Evolutionary conservation across 2,888 invertebrate genomes (phyloP).

Genomic region (Stictocephala bisonia): DNA sequence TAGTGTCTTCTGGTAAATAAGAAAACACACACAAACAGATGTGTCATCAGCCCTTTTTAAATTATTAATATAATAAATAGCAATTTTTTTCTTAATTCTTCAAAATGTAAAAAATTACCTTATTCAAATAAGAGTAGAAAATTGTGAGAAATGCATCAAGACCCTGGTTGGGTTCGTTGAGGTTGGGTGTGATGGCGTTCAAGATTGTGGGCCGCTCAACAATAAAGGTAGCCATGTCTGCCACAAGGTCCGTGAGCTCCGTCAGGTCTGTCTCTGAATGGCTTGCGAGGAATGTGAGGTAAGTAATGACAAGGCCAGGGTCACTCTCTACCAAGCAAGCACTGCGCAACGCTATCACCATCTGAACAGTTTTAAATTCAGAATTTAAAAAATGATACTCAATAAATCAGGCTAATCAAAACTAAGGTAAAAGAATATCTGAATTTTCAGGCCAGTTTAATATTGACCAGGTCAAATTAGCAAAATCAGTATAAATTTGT

Average conservation of each 20-base stretch:
- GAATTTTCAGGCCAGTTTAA: too few species aligned
- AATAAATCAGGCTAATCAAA: too few species aligned
- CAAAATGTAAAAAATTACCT: slow-evolving; percentile 64
- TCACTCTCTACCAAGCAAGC: slow-evolving; percentile 93
- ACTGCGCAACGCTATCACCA: slow-evolving; percentile 77
- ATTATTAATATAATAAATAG: too few species aligned
- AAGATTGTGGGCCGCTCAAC: slow-evolving; percentile 92
- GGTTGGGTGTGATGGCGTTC: slow-evolving; percentile 79
- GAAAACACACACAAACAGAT: too few species aligned
- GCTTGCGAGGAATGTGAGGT: slow-evolving; percentile 84
- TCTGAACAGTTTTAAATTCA: slow-evolving; percentile 50
- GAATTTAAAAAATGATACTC: too few species aligned
- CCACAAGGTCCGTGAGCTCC: slow-evolving; percentile 62
- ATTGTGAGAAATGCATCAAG: slow-evolving; percentile 78
- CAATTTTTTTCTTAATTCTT: neutral
- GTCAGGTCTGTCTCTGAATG: slow-evolving; percentile 68
- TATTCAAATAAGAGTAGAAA: slow-evolving; percentile 80
- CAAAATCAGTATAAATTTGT: too few species aligned
- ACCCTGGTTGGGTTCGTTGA: slow-evolving; percentile 67
- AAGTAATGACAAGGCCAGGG: slow-evolving; percentile 83
- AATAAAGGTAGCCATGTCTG: slow-evolving; percentile 90
- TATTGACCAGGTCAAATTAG: too few species aligned
- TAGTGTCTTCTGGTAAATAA: too few species aligned
- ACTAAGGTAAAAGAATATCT: too few species aligned
- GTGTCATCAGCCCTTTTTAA: too few species aligned